Evolutionary conservation across 1,140 invertebrate genomes (phyloP).

Genomic region (Melipona quadrifasciata): DNA sequence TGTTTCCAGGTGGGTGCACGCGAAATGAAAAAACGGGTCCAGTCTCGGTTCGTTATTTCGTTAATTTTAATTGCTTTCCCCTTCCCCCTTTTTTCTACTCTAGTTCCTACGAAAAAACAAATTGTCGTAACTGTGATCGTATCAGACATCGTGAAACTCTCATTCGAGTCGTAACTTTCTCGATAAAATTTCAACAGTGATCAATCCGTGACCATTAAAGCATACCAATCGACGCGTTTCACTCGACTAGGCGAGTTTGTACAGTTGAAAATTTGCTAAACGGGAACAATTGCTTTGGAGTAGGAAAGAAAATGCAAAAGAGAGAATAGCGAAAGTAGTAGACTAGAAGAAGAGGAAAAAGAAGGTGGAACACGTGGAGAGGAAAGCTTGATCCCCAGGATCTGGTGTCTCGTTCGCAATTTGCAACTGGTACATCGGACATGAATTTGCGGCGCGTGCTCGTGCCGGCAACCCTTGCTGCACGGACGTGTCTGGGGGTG

Average conservation of each 20-base stretch:
- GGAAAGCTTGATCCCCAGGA: conserved; percentile 23
- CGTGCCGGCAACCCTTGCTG: not conserved
- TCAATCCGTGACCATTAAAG: no score
- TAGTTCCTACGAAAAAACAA: not conserved
- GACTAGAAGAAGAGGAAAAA: not conserved
- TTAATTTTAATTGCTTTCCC: conserved; percentile 59
- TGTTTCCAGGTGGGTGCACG: not conserved
- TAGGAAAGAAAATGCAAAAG: not conserved
- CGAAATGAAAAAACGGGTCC: conserved; percentile 28
- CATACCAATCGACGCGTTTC: not conserved
- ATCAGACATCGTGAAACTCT: not conserved
- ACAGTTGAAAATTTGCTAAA: not conserved
- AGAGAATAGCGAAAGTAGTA: not conserved
- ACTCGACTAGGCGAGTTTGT: not conserved
- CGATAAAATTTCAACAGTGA: no score
- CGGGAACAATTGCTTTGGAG: not conserved
- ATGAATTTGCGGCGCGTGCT: conserved; percentile 33
- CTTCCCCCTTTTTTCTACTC: not conserved
- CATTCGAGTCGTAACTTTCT: not conserved
- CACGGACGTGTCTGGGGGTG: conserved; percentile 15
- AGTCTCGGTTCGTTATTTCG: conserved; percentile 45
- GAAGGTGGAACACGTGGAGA: not conserved
- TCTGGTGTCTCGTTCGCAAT: conserved; percentile 57
- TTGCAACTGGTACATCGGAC: conserved; percentile 30
- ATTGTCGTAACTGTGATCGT: not conserved